These are phyloP conservation scores for Garrulus glandarius DNA, from an alignment of 2,797 vertebrate genomes.

Conservation along the genomic window DNA sequence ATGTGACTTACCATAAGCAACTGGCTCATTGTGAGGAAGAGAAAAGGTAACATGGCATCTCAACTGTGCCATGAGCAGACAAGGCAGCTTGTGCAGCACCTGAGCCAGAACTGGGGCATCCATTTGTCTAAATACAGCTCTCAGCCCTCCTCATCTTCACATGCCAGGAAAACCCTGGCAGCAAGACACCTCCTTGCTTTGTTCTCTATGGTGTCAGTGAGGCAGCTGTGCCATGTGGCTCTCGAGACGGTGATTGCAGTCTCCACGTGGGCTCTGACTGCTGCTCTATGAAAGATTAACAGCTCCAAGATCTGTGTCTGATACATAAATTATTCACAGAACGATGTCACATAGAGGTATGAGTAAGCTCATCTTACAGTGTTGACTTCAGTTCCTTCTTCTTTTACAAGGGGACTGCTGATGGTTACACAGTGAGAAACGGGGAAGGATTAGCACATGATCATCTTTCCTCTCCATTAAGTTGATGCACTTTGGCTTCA, in stretches of 20 bases:
- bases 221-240: not conserved
- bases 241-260: not conserved
- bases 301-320: not conserved
- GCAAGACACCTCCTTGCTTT: not conserved
- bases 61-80: not conserved
- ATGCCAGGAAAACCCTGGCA: not conserved
- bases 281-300: constrained; percentile 32
- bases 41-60: not conserved
- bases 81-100: not conserved
- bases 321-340: constrained; percentile 43
- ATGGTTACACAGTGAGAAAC: not conserved
- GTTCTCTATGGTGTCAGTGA: not conserved
- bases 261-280: not conserved
- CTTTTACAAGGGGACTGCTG: constrained; percentile 1
- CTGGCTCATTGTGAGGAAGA: not conserved
- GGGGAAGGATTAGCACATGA: not conserved
- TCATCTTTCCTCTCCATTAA: constrained; percentile 34
- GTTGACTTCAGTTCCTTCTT: not conserved
- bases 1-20: not conserved
- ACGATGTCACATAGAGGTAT: not conserved
- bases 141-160: not conserved
- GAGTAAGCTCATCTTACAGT: not conserved
- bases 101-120: not conserved
- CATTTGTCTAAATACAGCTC: not conserved
- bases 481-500: constrained; percentile 3